Evolutionary conservation across 2,888 invertebrate species (phyloP).

Genomic region (Salpingus planirostris): DNA sequence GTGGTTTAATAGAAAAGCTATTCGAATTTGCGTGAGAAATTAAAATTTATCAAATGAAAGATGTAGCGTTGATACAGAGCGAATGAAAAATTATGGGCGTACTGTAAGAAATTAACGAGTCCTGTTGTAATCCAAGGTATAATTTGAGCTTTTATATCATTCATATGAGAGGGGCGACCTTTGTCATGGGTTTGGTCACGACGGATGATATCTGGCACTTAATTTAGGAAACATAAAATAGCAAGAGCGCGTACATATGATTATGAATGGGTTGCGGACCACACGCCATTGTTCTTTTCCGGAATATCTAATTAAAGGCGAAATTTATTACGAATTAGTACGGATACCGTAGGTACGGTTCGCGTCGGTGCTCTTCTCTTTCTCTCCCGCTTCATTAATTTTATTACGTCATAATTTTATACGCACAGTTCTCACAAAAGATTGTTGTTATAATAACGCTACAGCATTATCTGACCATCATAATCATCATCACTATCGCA

Average conservation of each 20-base stretch:
- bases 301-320: conserved; percentile 13
- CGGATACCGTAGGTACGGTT: conserved; percentile 2
- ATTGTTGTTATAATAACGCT: conserved; percentile 1
- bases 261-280: conserved; percentile 2
- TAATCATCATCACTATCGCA: too few species aligned
- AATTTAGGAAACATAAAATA: conserved; percentile 14
- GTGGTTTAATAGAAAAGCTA: too few species aligned
- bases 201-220: conserved; percentile 12
- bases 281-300: conserved; percentile 9
- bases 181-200: conserved; percentile 11
- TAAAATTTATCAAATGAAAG: too few species aligned
- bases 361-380: too few species aligned
- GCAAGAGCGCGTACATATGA: too few species aligned
- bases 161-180: conserved; percentile 8
- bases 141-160: conserved; percentile 11
- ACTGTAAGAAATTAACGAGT: conserved; percentile 8
- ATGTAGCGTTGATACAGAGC: too few species aligned
- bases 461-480: conserved; percentile 1
- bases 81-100: too few species aligned
- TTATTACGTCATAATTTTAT: conserved; percentile 10
- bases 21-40: too few species aligned
- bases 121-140: conserved; percentile 7
- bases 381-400: conserved; percentile 9
- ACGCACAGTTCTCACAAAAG: conserved; percentile 1
- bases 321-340: conserved; percentile 8